Evolutionary conservation across 2,797 vertebrate genomes (phyloP).

Genomic region (Anniella stebbinsi): DNA sequence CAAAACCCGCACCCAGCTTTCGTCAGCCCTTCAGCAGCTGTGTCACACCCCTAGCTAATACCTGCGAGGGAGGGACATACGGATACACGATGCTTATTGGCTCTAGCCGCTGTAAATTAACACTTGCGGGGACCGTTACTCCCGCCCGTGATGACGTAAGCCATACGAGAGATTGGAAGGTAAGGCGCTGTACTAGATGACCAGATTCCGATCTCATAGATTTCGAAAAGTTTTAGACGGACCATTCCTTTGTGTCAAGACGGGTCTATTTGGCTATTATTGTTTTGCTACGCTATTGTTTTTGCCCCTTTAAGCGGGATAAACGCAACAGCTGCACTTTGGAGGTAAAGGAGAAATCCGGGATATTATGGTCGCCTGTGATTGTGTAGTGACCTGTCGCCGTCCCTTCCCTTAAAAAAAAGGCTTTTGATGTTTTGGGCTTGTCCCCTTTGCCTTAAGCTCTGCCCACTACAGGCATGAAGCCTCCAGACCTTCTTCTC

Average conservation of each 20-base stretch:
- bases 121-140: background rate
- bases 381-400: background rate
- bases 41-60: background rate
- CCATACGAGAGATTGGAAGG: background rate
- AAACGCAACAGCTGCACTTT: background rate
- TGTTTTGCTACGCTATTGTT: background rate
- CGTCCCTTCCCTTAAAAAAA: background rate
- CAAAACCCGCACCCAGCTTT: background rate
- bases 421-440: background rate
- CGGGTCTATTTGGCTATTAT: background rate
- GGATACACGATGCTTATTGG: background rate
- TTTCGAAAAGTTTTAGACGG: background rate
- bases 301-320: background rate
- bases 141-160: background rate
- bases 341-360: background rate
- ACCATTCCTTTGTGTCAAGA: background rate
- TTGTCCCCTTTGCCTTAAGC: no score
- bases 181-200: no score
- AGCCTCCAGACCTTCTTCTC: no score
- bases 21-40: background rate
- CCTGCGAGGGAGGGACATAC: background rate
- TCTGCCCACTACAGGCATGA: no score
- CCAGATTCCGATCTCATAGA: no score
- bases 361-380: background rate
- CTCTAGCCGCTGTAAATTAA: background rate